Conservation (phyloP, 1,140 invertebrate genomes). For the Cardiocondyla obscurior region DNA sequence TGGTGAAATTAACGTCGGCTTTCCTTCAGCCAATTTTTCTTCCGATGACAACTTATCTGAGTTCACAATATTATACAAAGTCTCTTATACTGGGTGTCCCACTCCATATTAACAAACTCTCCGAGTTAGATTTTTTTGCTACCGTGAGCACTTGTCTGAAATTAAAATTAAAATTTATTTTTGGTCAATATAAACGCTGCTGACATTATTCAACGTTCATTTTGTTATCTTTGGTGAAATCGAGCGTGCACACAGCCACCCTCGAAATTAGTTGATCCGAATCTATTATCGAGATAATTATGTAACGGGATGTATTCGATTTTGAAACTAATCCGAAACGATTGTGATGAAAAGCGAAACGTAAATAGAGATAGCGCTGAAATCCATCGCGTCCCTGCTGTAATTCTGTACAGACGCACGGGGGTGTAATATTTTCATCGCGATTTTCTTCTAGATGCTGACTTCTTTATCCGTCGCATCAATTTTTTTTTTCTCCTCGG, state of each 20-base stretch:
- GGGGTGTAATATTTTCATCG: constrained; percentile 13
- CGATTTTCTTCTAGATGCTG: not conserved
- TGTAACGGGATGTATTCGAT: constrained; percentile 24
- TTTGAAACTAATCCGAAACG: constrained; percentile 34
- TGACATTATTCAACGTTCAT: not conserved
- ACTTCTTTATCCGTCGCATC: not conserved
- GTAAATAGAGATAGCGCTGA: constrained; percentile 20
- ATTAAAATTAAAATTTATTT: not conserved
- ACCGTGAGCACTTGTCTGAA: too few relatives aligned
- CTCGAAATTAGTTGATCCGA: not conserved
- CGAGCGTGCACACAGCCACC: not conserved
- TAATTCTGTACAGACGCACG: constrained; percentile 18
- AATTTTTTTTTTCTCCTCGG: constrained; percentile 47
- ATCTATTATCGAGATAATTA: constrained; percentile 44
- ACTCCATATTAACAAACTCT: too few relatives aligned
- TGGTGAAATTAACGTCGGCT: not conserved
- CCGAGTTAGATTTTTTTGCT: too few relatives aligned
- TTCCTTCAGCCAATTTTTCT: not conserved
- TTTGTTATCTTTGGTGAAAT: not conserved
- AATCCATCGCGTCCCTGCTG: not conserved
- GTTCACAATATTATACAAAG: too few relatives aligned
- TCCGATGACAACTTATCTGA: not conserved
- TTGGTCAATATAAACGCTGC: not conserved
- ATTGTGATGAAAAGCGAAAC: constrained; percentile 10
- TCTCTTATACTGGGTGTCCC: too few relatives aligned